Evolutionary conservation across 2,797 vertebrate genomes (phyloP).

Genomic region (Chiroxiphia lanceolata): DNA sequence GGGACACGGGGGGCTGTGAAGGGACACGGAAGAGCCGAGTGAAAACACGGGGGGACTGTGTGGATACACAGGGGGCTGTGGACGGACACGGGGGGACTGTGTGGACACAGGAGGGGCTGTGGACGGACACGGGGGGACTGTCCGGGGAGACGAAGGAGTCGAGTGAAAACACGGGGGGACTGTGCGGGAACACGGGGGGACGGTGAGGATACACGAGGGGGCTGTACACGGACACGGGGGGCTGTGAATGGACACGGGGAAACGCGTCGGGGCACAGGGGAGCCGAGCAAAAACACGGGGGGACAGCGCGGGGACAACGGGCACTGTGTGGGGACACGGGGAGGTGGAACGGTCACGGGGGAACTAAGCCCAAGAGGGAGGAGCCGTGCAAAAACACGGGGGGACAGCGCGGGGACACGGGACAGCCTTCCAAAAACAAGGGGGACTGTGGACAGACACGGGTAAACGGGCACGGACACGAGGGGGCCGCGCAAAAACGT

Average conservation of each 20-base stretch:
- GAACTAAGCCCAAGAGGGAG: neutral
- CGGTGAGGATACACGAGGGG: neutral
- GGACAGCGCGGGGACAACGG: neutral
- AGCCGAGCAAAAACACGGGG: neutral
- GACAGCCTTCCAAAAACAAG: neutral
- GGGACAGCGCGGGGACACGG: neutral
- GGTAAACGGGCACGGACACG: neutral
- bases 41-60: no score
- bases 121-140: no score
- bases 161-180: neutral
- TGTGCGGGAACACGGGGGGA: neutral
- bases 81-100: no score
- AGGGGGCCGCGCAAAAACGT: no score
- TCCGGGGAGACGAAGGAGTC: neutral
- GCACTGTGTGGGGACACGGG: no score
- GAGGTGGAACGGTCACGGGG: no score
- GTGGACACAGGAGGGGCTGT: no score
- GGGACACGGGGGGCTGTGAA: neutral
- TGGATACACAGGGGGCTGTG: no score
- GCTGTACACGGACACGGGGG: neutral
- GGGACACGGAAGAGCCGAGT: neutral
- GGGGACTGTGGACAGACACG: neutral
- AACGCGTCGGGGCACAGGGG: neutral
- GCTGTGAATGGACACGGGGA: neutral
- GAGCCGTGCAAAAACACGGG: neutral